Conservation (phyloP, 2,888 invertebrate genomes). For the Theretra japonica region DNA sequence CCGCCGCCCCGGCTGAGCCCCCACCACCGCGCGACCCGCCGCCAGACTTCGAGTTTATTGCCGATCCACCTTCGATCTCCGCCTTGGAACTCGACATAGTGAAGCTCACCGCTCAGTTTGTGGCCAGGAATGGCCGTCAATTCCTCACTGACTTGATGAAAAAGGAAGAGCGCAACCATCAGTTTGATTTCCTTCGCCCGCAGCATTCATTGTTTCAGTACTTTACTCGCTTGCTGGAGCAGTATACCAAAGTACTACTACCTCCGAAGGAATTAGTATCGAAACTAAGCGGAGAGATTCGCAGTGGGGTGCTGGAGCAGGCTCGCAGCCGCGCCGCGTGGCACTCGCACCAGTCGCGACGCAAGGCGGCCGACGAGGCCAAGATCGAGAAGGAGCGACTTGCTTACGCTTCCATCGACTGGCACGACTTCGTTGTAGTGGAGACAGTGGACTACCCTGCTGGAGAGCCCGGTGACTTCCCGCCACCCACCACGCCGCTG, state of each 20-base stretch:
- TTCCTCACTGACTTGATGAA: slow-evolving; percentile 99
- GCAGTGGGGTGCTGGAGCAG: slow-evolving; percentile 90
- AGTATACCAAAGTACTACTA: slow-evolving; percentile 98
- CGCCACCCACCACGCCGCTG: slow-evolving; percentile 98
- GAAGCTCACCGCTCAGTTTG: slow-evolving; percentile 99
- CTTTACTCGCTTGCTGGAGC: slow-evolving; percentile 98
- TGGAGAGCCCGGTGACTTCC: slow-evolving; percentile 97
- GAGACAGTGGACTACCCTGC: slow-evolving; percentile 99
- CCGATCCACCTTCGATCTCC: slow-evolving; percentile 99
- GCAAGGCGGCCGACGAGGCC: slow-evolving; percentile 96
- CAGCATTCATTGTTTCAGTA: slow-evolving; percentile 99
- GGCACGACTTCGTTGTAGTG: slow-evolving; percentile 99
- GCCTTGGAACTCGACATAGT: slow-evolving; percentile 99
- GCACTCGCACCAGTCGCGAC: slow-evolving; percentile 97
- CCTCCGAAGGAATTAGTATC: slow-evolving; percentile 96
- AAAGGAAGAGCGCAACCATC: slow-evolving; percentile 98
- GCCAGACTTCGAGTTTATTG: slow-evolving; percentile 95
- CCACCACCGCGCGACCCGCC: slow-evolving; percentile 97
- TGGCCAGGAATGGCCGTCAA: slow-evolving; percentile 98
- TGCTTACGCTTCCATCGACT: slow-evolving; percentile 98
- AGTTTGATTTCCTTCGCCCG: slow-evolving; percentile 99
- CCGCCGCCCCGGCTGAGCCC: slow-evolving; percentile 93
- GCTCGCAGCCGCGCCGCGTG: slow-evolving; percentile 98
- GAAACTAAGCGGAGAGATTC: slow-evolving; percentile 91
- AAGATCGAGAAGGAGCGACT: slow-evolving; percentile 97